Conservation (phyloP, 2,888 invertebrate species). For the Merodon equestris region DNA sequence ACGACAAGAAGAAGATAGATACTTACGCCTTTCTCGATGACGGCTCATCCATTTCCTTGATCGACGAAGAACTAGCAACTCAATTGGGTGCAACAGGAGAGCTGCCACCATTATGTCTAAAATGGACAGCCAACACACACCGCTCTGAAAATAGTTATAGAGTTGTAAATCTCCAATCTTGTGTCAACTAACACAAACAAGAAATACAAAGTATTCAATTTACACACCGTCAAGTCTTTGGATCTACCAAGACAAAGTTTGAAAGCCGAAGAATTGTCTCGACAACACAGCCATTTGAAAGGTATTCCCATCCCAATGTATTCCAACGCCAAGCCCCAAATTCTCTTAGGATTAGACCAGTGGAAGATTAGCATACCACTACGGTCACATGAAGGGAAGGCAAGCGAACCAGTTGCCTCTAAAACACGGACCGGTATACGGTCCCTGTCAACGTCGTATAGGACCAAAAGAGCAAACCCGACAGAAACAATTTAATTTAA, state of each 20-base stretch:
- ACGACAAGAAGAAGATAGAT: constrained; percentile 31
- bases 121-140: constrained; percentile 54
- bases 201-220: neutral
- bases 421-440: constrained; percentile 16
- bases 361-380: constrained; percentile 19
- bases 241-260: too few species aligned
- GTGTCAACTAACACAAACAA: neutral
- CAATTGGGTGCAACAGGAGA: constrained; percentile 47
- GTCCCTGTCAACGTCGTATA: neutral
- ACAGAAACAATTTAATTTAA: neutral
- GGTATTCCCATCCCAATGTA: constrained; percentile 10
- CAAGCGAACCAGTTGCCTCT: constrained; percentile 13
- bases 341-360: constrained; percentile 20
- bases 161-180: neutral
- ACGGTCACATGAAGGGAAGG: constrained; percentile 4
- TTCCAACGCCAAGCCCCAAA: constrained; percentile 11
- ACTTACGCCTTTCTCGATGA: constrained; percentile 66
- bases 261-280: neutral
- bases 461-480: neutral
- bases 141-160: neutral
- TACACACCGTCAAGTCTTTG: constrained; percentile 5
- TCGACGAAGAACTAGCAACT: constrained; percentile 50
- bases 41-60: constrained; percentile 61
- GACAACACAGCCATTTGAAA: constrained; percentile 3
- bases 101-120: constrained; percentile 47